phyloP scores from a whole-genome alignment of 2,888 invertebrate species.

The Criorhina ranunculi region DNA sequence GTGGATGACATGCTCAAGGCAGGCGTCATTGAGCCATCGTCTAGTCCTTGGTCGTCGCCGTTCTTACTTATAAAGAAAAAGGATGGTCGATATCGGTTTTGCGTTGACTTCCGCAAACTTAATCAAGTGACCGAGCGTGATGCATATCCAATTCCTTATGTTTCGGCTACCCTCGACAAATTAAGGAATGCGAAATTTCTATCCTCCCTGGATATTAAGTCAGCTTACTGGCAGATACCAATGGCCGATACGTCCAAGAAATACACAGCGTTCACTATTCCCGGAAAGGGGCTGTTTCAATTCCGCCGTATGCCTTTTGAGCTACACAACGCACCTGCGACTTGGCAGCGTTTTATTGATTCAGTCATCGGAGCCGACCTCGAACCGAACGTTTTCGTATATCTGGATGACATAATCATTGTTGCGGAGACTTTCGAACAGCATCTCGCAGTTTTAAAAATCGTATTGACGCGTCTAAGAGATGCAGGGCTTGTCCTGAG shows the following conservation, averaged over 20 bases:
- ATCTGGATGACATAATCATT: no score
- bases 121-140: conserved; percentile 31
- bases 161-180: conserved; percentile 19
- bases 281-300: no score
- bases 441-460: no score
- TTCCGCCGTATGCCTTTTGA: no score
- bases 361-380: no score
- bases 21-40: conserved; percentile 76
- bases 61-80: conserved; percentile 77
- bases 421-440: no score
- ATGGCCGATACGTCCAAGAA: conserved; percentile 8
- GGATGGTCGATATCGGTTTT: conserved; percentile 74
- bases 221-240: conserved; percentile 26
- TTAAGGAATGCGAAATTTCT: conserved; percentile 24
- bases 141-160: conserved; percentile 8
- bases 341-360: no score
- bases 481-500: conserved; percentile 22
- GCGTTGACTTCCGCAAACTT: conserved; percentile 76
- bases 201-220: conserved; percentile 16
- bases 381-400: no score
- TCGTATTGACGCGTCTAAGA: not conserved
- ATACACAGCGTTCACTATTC: conserved; percentile 1
- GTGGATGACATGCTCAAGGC: conserved; percentile 75
- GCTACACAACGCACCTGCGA: no score
- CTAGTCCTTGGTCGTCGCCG: conserved; percentile 70